Conservation (phyloP, 2,797 vertebrate genomes). For the Myoxocephalus aenaeus region DNA sequence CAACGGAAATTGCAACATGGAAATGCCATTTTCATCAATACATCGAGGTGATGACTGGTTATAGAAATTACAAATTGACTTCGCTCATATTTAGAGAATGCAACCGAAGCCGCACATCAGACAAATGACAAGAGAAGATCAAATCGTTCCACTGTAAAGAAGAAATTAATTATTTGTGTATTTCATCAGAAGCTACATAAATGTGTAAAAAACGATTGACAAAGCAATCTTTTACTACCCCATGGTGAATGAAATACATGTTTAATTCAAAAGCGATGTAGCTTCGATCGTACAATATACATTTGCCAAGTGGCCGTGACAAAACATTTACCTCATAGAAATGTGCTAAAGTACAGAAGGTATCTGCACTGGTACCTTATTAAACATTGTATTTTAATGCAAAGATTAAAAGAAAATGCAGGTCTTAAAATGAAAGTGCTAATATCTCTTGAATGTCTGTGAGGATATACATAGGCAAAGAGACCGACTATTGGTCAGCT, state of each 20-base stretch:
- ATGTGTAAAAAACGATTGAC: constrained; percentile 20
- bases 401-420: constrained; percentile 31
- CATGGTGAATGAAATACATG: constrained; percentile 15
- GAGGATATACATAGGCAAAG: constrained; percentile 35
- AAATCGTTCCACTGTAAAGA: constrained; percentile 6
- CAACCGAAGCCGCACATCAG: constrained; percentile 16
- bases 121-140: background rate
- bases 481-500: background rate
- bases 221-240: constrained; percentile 22
- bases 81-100: constrained; percentile 33
- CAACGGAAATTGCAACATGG: constrained; percentile 28
- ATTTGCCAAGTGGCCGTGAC: constrained; percentile 19
- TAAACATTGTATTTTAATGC: constrained; percentile 15
- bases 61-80: constrained; percentile 45
- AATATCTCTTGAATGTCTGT: constrained; percentile 27
- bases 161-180: background rate
- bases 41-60: constrained; percentile 29
- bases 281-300: background rate
- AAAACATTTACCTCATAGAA: constrained; percentile 33
- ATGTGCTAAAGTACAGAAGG: constrained; percentile 35
- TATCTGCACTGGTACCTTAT: constrained; percentile 20
- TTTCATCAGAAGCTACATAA: constrained; percentile 24
- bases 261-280: constrained; percentile 7
- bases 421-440: constrained; percentile 50
- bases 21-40: constrained; percentile 21